Conservation (phyloP, 2,113 vertebrate species). For the Xenopus laevis region DNA sequence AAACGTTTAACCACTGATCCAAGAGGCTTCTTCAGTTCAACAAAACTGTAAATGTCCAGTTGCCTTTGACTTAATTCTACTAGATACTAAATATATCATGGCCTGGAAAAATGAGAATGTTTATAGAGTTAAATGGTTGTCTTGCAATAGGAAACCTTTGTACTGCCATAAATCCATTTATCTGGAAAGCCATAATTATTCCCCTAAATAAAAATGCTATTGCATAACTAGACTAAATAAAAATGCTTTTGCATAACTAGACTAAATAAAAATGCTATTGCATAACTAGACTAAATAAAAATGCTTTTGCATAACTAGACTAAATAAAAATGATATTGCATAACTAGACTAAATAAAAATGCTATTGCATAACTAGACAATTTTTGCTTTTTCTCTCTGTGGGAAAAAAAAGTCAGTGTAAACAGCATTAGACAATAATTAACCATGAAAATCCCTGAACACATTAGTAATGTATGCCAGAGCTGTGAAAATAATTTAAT, state of each 20-base stretch:
- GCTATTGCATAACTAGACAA: neutral
- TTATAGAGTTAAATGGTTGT: neutral
- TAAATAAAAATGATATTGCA: slow-evolving; percentile 30
- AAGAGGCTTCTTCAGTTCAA: too few species aligned
- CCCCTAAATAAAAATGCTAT: slow-evolving; percentile 30
- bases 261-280: neutral
- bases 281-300: slow-evolving; percentile 14
- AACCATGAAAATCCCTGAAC: slow-evolving; percentile 5
- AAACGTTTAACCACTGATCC: too few species aligned
- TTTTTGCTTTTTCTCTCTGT: neutral
- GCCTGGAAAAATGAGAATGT: too few species aligned
- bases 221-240: slow-evolving; percentile 8
- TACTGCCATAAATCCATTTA: slow-evolving; percentile 14
- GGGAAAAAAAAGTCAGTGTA: neutral
- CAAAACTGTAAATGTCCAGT: too few species aligned
- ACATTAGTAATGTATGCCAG: too few species aligned
- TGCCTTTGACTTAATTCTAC: too few species aligned
- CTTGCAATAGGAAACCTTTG: slow-evolving; percentile 18
- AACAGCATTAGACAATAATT: slow-evolving; percentile 27
- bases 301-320: slow-evolving; percentile 22
- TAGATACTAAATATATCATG: too few species aligned
- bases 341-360: neutral
- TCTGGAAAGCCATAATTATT: neutral
- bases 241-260: too few species aligned
- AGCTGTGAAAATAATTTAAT: too few species aligned